These are phyloP conservation scores for Zygothrica quintamaculata DNA, from an alignment of 2,888 invertebrate genomes.

Conservation along the genomic window DNA sequence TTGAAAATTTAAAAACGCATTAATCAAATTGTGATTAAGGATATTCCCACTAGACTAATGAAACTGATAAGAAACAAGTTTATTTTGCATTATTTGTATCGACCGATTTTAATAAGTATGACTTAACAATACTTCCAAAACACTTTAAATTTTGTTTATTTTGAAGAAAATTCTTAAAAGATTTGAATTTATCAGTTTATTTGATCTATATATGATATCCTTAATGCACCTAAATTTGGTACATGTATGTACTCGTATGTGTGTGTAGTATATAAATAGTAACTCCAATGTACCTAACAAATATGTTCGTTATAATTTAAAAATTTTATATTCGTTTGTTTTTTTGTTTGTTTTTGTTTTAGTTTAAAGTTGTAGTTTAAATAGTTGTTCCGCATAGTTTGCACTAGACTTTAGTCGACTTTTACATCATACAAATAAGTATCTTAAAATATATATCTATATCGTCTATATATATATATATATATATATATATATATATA, in stretches of 20 bases:
- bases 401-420: conserved; percentile 54
- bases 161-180: too few species aligned
- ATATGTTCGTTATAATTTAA: conserved; percentile 5
- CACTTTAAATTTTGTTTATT: too few species aligned
- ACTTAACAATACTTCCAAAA: too few species aligned
- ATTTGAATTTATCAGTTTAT: conserved; percentile 8
- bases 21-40: conserved; percentile 9
- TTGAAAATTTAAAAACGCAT: conserved; percentile 13
- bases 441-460: conserved; percentile 45
- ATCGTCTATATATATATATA: conserved; percentile 5
- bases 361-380: conserved; percentile 39
- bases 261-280: too few species aligned
- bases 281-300: conserved; percentile 6
- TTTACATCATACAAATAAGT: conserved; percentile 52
- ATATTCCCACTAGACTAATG: conserved; percentile 13
- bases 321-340: conserved; percentile 6
- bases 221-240: too few species aligned
- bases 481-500: conserved; percentile 17
- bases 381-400: conserved; percentile 70
- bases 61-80: conserved; percentile 3
- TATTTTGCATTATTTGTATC: too few species aligned
- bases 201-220: conserved; percentile 1
- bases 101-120: too few species aligned
- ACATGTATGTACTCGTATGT: background rate
- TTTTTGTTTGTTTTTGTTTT: conserved; percentile 20